Evolutionary conservation across 2,797 vertebrate species (phyloP).

Genomic region (Sebastes vulpes): DNA sequence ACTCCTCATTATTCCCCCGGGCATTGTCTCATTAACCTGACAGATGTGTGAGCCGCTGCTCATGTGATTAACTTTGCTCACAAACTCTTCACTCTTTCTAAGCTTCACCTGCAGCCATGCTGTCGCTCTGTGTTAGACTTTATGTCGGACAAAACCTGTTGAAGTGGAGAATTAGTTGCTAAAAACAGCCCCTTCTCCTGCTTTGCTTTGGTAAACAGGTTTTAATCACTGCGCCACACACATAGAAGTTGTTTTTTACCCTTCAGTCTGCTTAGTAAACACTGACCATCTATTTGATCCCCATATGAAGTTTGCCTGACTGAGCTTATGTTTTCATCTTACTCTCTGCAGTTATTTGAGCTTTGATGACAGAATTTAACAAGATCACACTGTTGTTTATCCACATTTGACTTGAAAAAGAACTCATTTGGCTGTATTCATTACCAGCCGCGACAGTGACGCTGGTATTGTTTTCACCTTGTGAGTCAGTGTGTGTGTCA

Average conservation of each 20-base stretch:
- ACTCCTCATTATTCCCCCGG: conserved; percentile 90
- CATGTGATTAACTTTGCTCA: conserved; percentile 83
- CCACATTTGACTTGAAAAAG: conserved; percentile 28
- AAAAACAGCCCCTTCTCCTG: conserved; percentile 7
- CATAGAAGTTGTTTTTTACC: neutral
- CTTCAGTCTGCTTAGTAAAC: conserved; percentile 1
- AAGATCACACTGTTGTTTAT: conserved; percentile 14
- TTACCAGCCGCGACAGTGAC: neutral
- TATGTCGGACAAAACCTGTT: conserved; percentile 54
- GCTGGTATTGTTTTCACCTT: neutral
- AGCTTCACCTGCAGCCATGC: conserved; percentile 79
- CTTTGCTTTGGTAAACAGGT: conserved; percentile 18
- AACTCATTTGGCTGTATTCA: neutral
- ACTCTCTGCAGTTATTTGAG: conserved; percentile 12
- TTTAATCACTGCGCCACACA: conserved; percentile 24
- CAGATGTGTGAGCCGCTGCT: conserved; percentile 88
- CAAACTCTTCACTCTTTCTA: conserved; percentile 79
- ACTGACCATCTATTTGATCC: conserved; percentile 13
- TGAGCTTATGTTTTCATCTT: conserved; percentile 10
- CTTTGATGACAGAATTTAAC: conserved; percentile 40
- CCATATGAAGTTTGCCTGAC: neutral
- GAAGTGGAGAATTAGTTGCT: conserved; percentile 20
- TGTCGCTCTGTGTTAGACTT: conserved; percentile 77
- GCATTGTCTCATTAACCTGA: conserved; percentile 93
- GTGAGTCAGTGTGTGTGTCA: neutral